Evolutionary conservation across 2,113 vertebrate genomes (phyloP).

Genomic region (Podilymbus podiceps): DNA sequence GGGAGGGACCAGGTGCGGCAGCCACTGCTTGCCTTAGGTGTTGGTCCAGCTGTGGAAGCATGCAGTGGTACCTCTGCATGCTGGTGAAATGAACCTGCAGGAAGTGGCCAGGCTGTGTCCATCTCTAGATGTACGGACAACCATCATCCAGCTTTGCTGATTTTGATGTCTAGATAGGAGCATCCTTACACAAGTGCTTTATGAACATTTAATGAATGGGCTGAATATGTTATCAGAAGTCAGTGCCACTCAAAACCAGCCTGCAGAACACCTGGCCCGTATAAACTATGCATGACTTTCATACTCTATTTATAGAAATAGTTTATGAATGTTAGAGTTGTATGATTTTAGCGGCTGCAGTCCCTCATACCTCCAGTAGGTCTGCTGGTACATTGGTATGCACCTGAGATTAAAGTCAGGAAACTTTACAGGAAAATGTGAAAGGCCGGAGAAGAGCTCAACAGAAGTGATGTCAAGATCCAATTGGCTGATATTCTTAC

Average conservation of each 20-base stretch:
- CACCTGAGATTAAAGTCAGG: neutral
- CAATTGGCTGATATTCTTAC: neutral
- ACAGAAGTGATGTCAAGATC: neutral
- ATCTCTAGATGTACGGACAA: fast-evolving
- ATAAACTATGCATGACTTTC: neutral
- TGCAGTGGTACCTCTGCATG: fast-evolving
- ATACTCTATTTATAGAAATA: neutral
- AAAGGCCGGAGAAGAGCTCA: neutral
- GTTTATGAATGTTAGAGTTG: neutral
- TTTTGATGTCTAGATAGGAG: neutral
- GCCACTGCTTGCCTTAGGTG: neutral
- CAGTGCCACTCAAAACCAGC: neutral
- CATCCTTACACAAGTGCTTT: neutral
- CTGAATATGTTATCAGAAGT: neutral
- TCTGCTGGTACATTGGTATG: fast-evolving
- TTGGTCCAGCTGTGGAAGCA: fast-evolving
- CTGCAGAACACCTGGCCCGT: neutral
- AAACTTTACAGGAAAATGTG: neutral
- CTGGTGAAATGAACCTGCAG: fast-evolving
- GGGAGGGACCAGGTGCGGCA: neutral
- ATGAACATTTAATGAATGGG: neutral
- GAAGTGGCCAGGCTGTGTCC: neutral
- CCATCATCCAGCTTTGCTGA: neutral
- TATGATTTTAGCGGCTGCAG: neutral
- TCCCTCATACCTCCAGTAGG: neutral